A percentile compares a stretch with the other conserved stretches of the same genome.
Conservation (phyloP, 1,140 invertebrate genomes). For the Halictus rubicundus region DNA sequence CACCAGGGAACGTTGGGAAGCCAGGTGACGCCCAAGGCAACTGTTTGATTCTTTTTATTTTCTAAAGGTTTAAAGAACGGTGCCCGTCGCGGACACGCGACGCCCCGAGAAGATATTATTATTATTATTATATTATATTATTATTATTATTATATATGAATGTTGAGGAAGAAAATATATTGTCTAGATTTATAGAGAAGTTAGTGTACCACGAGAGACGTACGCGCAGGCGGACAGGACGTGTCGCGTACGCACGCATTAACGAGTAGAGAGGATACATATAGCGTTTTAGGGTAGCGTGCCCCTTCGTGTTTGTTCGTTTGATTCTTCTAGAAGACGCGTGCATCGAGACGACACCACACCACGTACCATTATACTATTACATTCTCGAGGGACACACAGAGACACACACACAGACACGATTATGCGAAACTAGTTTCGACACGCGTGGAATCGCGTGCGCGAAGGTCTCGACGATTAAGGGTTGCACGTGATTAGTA, state of each 20-base stretch:
- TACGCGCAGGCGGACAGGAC: conserved; percentile 4
- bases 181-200: conserved; percentile 68
- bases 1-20: not conserved
- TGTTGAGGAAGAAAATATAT: conserved; percentile 71
- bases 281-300: conserved; percentile 30
- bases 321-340: conserved; percentile 29
- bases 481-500: conserved; percentile 7
- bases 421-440: not conserved
- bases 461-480: not conserved
- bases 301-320: not conserved
- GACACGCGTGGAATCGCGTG: not conserved
- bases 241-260: not conserved
- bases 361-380: not conserved
- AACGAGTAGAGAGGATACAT: conserved; percentile 39
- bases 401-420: not conserved
- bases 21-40: conserved; percentile 33
- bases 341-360: not conserved
- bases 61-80: conserved; percentile 48
- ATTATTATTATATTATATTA: conserved; percentile 57
- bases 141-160: conserved; percentile 68
- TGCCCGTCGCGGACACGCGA: conserved; percentile 24
- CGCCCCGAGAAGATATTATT: conserved; percentile 58
- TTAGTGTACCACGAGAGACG: conserved; percentile 54
- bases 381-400: not conserved
- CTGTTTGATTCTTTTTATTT: conserved; percentile 54